Evolutionary conservation across 2,888 invertebrate genomes (phyloP).

Genomic region (Priocnemis perturbator): DNA sequence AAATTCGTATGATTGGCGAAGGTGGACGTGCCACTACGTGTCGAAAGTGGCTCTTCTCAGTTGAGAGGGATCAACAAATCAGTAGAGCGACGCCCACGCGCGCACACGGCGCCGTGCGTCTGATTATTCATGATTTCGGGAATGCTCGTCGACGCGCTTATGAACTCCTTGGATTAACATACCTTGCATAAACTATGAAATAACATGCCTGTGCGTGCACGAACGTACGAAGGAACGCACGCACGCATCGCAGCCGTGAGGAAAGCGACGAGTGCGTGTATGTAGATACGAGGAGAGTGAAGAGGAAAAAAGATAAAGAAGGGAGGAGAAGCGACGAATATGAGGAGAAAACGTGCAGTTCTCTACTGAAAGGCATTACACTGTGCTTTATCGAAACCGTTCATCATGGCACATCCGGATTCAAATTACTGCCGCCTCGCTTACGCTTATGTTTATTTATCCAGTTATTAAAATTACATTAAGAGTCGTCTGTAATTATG

Average conservation of each 20-base stretch:
- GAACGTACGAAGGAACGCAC: constrained; percentile 21
- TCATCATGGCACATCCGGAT: constrained; percentile 75
- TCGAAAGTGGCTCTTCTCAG: no score
- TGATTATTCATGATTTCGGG: constrained; percentile 57
- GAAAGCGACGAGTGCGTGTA: constrained; percentile 8
- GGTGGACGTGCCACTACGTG: background rate
- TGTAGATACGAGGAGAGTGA: constrained; percentile 17
- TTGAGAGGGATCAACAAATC: no score
- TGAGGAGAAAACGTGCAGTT: constrained; percentile 42
- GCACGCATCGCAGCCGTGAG: constrained; percentile 23
- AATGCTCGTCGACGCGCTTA: constrained; percentile 41
- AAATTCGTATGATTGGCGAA: background rate
- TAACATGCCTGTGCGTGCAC: constrained; percentile 57
- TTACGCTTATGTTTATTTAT: constrained; percentile 75
- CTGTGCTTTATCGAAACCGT: constrained; percentile 72
- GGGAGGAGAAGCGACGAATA: constrained; percentile 20
- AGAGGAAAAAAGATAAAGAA: constrained; percentile 21
- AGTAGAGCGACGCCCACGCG: no score
- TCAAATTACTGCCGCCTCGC: constrained; percentile 70
- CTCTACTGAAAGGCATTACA: constrained; percentile 60
- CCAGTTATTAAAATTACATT: constrained; percentile 76
- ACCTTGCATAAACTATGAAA: constrained; percentile 65
- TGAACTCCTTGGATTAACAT: constrained; percentile 52
- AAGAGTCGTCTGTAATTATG: constrained; percentile 66
- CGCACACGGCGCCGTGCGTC: background rate